Conservation (phyloP, 2,113 vertebrate genomes). For the Sterrhoptilus dennistouni region DNA sequence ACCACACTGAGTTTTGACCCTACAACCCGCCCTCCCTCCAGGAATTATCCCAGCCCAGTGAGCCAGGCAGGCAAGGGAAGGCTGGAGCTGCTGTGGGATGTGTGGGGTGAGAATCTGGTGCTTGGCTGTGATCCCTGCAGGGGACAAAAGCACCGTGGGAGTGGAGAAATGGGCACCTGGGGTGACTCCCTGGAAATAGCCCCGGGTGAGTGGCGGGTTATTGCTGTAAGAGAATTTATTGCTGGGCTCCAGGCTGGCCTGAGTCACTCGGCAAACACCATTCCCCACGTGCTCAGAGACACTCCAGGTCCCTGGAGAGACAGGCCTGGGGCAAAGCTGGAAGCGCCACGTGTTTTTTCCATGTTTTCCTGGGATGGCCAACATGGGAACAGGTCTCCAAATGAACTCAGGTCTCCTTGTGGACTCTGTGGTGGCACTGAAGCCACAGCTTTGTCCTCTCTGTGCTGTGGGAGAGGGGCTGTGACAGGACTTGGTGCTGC, state of each 20-base stretch:
- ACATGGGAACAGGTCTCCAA: neutral
- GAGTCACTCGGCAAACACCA: neutral
- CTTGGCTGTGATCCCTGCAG: neutral
- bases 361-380: neutral
- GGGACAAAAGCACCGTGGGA: fast-evolving
- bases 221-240: conserved; percentile 17
- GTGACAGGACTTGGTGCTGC: neutral
- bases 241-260: neutral
- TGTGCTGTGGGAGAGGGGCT: neutral
- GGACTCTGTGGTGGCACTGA: neutral
- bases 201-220: neutral
- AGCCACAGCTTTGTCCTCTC: neutral
- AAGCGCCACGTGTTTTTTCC: neutral
- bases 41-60: neutral
- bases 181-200: neutral
- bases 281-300: neutral
- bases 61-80: neutral
- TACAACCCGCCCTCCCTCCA: neutral
- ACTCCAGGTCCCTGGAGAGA: neutral
- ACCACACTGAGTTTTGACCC: fast-evolving
- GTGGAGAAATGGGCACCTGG: neutral
- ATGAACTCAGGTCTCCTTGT: neutral
- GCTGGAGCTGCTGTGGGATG: neutral
- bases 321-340: neutral
- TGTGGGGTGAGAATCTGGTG: neutral